Percentiles rank a stretch among this genome's conserved stretches.
These are phyloP conservation scores for Poeciliopsis occidentalis DNA, from an alignment of 2,113 vertebrate species.

Conservation along the genomic window DNA sequence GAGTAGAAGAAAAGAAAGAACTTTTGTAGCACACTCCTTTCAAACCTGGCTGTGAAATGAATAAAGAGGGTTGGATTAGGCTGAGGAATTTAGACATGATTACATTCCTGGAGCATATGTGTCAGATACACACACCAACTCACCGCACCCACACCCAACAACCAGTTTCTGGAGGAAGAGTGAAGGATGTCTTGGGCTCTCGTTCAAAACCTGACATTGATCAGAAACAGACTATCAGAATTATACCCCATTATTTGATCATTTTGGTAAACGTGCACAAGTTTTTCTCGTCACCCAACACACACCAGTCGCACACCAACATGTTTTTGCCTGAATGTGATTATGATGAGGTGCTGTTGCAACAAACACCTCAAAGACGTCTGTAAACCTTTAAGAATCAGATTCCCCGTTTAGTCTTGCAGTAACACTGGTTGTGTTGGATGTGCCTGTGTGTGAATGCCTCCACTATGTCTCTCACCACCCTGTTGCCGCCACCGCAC, in stretches of 20 bases:
- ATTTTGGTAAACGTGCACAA: conserved; percentile 54
- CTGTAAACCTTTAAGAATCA: too few relatives aligned
- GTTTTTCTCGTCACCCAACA: conserved; percentile 34
- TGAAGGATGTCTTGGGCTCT: conserved; percentile 69
- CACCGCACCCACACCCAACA: conserved; percentile 17
- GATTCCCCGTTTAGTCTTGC: too few relatives aligned
- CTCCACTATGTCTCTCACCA: conserved; percentile 50
- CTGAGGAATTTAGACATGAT: conserved; percentile 54
- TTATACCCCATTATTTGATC: conserved; percentile 68
- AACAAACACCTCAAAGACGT: not conserved
- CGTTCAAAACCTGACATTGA: conserved; percentile 65
- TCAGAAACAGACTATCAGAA: conserved; percentile 73
- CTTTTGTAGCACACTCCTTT: conserved; percentile 28
- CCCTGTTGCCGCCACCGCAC: conserved; percentile 37
- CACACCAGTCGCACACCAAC: conserved; percentile 16
- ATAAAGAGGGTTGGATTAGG: conserved; percentile 35
- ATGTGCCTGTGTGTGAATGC: conserved; percentile 53
- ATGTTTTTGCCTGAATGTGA: conserved; percentile 1
- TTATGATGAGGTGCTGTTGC: not conserved
- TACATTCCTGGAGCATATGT: conserved; percentile 74
- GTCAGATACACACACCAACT: conserved; percentile 67
- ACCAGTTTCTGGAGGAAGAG: conserved; percentile 58
- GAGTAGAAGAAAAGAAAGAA: conserved; percentile 49
- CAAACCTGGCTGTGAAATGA: conserved; percentile 48
- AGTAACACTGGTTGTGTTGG: not conserved